These are phyloP conservation scores for Temnothorax rugatulus DNA, from an alignment of 2,888 invertebrate species.

Conservation along the genomic window DNA sequence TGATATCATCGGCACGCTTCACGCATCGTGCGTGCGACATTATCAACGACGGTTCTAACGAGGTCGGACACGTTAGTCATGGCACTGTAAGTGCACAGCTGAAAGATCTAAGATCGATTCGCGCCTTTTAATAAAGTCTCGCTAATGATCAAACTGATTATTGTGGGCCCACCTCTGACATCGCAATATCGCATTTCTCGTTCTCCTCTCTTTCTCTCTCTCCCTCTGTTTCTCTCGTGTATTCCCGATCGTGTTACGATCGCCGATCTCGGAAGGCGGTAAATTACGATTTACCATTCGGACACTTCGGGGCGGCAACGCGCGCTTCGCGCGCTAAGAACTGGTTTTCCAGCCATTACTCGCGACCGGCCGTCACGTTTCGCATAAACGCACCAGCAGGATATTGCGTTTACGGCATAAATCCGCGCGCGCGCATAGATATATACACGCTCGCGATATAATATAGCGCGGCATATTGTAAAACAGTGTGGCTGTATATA, in stretches of 20 bases:
- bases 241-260: constrained; percentile 54
- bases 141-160: constrained; percentile 17
- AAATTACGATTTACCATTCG: constrained; percentile 57
- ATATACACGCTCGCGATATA: constrained; percentile 27
- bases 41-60: constrained; percentile 27
- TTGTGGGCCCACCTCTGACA: neutral
- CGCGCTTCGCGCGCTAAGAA: constrained; percentile 68
- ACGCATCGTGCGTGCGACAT: constrained; percentile 19
- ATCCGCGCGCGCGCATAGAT: constrained; percentile 43
- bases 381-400: constrained; percentile 75
- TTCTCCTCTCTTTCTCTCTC: neutral
- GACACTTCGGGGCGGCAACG: constrained; percentile 55
- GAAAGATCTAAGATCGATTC: neutral
- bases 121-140: constrained; percentile 13
- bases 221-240: neutral
- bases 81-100: neutral
- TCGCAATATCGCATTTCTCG: constrained; percentile 18
- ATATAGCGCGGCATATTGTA: constrained; percentile 38
- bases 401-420: constrained; percentile 75
- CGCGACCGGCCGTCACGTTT: constrained; percentile 75
- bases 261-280: constrained; percentile 41
- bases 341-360: constrained; percentile 80
- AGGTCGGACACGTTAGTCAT: neutral
- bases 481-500: constrained; percentile 16
- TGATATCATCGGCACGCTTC: constrained; percentile 34